Evolutionary conservation across 2,888 invertebrate genomes (phyloP), one percentile per base, ranked within the genome.

Genomic region (Patella ulyssiponensis): DNA sequence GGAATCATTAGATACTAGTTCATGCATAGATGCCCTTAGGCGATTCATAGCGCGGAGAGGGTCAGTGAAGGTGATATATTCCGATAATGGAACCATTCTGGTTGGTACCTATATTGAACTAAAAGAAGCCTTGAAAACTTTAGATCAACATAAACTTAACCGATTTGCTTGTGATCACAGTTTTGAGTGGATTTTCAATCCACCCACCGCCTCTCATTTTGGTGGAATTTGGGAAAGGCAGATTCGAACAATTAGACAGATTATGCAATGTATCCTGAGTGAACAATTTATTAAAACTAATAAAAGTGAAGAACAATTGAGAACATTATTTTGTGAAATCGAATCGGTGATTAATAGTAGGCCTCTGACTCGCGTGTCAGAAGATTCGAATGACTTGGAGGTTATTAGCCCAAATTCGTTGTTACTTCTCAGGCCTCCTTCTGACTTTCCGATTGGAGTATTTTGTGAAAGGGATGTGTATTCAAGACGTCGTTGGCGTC

Each of bases 151-250:
- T 11, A 58, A 75, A 15, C 79, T 83, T 44, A 20, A 58, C 14
- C 52, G 79, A 14, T 58, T 69, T 64, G 51, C 80, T 58, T 4
- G 58, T n/a, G 74, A 80, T 33, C 75, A 76, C 15, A 54, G 44
- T 20, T 77, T 84, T 27, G 54, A 64, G 15, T 84, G 82, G 80
- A 64, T 75, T 51, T 82, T 80, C 54, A 83, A 82, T 52, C 82
- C 78, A 17, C 83, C 84, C 20, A n/a, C 72, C 15, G 77, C 73
- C 9, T 80, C 77, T 14, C 82, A 83, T 54, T 69, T 76, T 52
- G 80, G 81, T 17, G 82, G 83, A 20, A 69, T 81, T 17, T 83
- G 81, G 81, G 81, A 83, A 77, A 56, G 83, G 51, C 56, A 77
- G 44, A 82, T 82, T 54, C 27, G 82, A 69, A 72, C 76, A 15